phyloP scores from a whole-genome alignment of 2,113 vertebrate genomes.

The Balaeniceps rex region DNA sequence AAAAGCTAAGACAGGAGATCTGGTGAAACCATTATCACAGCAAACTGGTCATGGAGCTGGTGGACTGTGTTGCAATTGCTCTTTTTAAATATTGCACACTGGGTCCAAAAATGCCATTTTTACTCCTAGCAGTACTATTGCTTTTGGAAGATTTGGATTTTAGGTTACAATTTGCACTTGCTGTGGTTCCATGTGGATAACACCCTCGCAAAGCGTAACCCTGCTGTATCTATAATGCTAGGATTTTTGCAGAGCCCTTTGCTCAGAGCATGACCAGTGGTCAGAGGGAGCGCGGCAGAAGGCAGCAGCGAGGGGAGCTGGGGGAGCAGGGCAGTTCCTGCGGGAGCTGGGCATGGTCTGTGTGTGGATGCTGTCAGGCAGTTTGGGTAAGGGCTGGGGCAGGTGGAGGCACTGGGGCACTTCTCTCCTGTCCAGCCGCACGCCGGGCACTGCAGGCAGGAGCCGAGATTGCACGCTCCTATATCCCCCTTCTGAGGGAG shows the following conservation, averaged over 20 bases:
- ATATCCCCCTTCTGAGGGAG: not conserved
- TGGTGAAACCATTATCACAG: not conserved
- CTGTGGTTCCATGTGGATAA: not conserved
- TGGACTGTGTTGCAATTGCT: not conserved
- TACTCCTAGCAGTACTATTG: not conserved
- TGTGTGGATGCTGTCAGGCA: not conserved
- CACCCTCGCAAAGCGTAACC: too few relatives aligned
- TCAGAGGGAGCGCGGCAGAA: not conserved
- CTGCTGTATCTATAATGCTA: accelerated
- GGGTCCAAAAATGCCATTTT: not conserved
- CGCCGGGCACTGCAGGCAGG: not conserved
- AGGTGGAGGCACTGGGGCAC: too few relatives aligned
- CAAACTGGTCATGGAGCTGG: not conserved
- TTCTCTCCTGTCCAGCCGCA: not conserved
- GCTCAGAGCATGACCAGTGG: not conserved
- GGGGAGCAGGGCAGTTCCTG: not conserved
- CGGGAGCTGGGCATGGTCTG: not conserved
- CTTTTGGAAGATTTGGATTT: not conserved
- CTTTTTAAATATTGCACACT: not conserved
- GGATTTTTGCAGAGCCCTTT: not conserved
- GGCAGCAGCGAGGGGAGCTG: not conserved
- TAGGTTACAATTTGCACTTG: not conserved
- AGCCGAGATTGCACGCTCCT: not conserved
- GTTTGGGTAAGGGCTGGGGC: not conserved
- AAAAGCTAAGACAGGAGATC: not conserved